Evolutionary conservation across 2,113 vertebrate genomes (phyloP).

Genomic region (Odocoileus hemionus): DNA sequence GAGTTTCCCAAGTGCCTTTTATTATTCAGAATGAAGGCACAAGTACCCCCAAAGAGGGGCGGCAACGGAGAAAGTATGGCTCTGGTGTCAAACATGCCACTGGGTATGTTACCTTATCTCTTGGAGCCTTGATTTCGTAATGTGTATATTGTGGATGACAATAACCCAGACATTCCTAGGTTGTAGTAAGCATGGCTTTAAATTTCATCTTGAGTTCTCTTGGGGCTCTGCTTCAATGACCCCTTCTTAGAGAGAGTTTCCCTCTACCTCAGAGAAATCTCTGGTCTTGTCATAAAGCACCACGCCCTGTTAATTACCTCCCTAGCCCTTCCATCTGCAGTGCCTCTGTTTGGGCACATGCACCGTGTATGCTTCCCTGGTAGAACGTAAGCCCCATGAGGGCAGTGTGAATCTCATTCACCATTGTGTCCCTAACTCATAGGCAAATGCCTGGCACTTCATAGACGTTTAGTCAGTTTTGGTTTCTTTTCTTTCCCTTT

Average conservation of each 20-base stretch:
- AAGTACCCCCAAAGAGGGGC: too few species aligned
- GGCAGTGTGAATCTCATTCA: not conserved
- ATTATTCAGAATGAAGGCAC: not conserved
- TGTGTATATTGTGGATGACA: not conserved
- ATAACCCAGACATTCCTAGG: fast-evolving
- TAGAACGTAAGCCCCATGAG: not conserved
- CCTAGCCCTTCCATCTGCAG: fast-evolving
- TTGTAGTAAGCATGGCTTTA: not conserved
- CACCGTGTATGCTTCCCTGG: not conserved
- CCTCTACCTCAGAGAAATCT: too few species aligned
- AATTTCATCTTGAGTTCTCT: not conserved
- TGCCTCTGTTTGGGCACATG: fast-evolving
- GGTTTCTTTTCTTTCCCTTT: not conserved
- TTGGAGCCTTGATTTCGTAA: not conserved
- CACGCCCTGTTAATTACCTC: not conserved
- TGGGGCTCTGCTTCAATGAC: not conserved
- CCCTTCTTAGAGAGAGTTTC: too few species aligned
- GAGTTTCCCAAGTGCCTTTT: not conserved
- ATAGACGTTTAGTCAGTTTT: not conserved
- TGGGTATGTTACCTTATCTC: not conserved
- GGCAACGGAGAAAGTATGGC: not conserved
- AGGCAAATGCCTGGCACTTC: not conserved
- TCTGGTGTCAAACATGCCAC: not conserved
- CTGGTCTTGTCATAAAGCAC: too few species aligned
- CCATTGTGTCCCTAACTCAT: too few species aligned